These are phyloP conservation scores for Heliconius eleuchia DNA, from an alignment of 1,140 invertebrate species.

Conservation along the genomic window DNA sequence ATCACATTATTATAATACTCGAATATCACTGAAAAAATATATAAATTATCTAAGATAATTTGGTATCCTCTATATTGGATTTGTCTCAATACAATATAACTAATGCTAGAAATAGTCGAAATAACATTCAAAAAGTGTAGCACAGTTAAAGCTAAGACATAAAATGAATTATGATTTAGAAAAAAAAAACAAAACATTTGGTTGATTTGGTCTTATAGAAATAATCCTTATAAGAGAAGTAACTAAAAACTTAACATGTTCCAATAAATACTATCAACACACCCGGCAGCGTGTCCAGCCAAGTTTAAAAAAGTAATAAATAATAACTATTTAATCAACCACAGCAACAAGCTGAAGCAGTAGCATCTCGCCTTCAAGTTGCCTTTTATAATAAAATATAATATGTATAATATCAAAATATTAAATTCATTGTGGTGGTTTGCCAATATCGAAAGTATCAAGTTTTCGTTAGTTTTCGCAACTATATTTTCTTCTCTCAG, in stretches of 20 bases:
- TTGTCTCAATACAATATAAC: conserved; percentile 31
- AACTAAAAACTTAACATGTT: conserved; percentile 48
- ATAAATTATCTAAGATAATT: conserved; percentile 48
- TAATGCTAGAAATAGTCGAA: conserved; percentile 27
- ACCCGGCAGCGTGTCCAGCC: too few species aligned
- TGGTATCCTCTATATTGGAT: conserved; percentile 33
- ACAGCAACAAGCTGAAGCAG: conserved; percentile 74
- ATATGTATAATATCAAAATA: conserved; percentile 61
- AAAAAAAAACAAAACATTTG: conserved; percentile 32
- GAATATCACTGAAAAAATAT: conserved; percentile 60
- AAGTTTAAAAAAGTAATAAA: too few species aligned
- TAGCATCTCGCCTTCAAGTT: conserved; percentile 56
- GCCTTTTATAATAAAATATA: conserved; percentile 47
- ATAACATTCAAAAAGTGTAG: conserved; percentile 27
- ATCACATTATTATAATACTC: conserved; percentile 58
- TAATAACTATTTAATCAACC: conserved; percentile 41
- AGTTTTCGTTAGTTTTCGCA: conserved; percentile 38
- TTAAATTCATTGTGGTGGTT: conserved; percentile 72
- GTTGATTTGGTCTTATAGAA: conserved; percentile 35
- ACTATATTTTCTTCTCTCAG: conserved; percentile 42
- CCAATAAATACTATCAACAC: conserved; percentile 43
- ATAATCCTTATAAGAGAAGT: conserved; percentile 45
- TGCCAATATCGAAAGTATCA: conserved; percentile 74
- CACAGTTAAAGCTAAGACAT: conserved; percentile 28
- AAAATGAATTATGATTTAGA: conserved; percentile 21